Evolutionary conservation across 2,888 invertebrate genomes (phyloP).

Genomic region (Epiblema foenella): DNA sequence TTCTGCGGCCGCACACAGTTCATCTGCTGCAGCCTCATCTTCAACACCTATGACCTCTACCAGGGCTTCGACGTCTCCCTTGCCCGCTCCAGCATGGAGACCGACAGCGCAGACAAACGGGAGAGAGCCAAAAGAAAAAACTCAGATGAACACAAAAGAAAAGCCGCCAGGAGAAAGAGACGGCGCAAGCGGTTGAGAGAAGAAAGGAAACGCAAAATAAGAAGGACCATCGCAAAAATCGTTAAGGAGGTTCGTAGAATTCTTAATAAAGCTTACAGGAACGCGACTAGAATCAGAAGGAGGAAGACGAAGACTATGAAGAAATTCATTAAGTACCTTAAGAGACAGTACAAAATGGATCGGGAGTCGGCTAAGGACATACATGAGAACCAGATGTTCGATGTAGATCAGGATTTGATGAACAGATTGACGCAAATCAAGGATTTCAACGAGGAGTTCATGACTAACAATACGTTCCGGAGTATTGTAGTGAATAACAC

Average conservation of each 20-base stretch:
- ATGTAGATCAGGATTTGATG: slow-evolving; percentile 60
- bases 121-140: slow-evolving; percentile 46
- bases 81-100: slow-evolving; percentile 59
- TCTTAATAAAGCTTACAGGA: slow-evolving; percentile 62
- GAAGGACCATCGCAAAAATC: slow-evolving; percentile 63
- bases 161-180: slow-evolving; percentile 49
- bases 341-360: slow-evolving; percentile 67
- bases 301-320: slow-evolving; percentile 70
- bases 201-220: slow-evolving; percentile 65
- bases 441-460: slow-evolving; percentile 60
- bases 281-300: slow-evolving; percentile 63
- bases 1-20: slow-evolving; percentile 71
- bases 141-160: slow-evolving; percentile 50
- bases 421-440: slow-evolving; percentile 59
- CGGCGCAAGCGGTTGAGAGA: slow-evolving; percentile 54
- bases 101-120: slow-evolving; percentile 63
- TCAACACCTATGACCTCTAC: slow-evolving; percentile 72
- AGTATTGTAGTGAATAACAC: slow-evolving; percentile 66
- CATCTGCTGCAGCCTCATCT: slow-evolving; percentile 68
- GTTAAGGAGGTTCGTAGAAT: slow-evolving; percentile 65
- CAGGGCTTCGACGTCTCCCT: slow-evolving; percentile 73
- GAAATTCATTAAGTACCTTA: slow-evolving; percentile 67
- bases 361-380: slow-evolving; percentile 64
- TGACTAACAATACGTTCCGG: slow-evolving; percentile 65
- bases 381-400: slow-evolving; percentile 62